These are phyloP conservation scores for Ambastaia sidthimunki DNA, from an alignment of 2,797 vertebrate species.

Conservation along the genomic window DNA sequence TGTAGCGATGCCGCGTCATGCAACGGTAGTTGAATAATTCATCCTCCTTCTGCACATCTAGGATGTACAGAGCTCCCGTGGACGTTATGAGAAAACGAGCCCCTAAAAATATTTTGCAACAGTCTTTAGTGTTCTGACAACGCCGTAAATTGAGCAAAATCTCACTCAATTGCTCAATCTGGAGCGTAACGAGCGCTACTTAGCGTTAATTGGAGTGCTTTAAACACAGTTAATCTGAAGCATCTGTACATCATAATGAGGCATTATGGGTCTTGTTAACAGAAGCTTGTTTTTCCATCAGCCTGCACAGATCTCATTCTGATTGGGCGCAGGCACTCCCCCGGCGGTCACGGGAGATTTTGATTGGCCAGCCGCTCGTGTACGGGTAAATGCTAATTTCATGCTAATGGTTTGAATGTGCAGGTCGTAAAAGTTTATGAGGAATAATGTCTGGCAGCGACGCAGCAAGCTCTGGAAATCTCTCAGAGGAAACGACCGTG, in stretches of 20 bases:
- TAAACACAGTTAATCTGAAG: conserved; percentile 50
- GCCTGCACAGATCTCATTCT: conserved; percentile 31
- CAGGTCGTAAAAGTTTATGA: conserved; percentile 74
- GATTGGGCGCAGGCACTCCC: conserved; percentile 64
- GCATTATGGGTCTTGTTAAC: conserved; percentile 36
- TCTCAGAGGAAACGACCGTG: conserved; percentile 63
- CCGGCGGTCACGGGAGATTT: conserved; percentile 69
- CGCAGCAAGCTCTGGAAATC: conserved; percentile 56
- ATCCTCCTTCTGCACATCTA: conserved; percentile 98
- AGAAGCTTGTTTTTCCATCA: conserved; percentile 43
- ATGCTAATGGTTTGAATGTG: conserved; percentile 73
- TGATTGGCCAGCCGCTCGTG: conserved; percentile 68
- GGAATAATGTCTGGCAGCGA: conserved; percentile 63
- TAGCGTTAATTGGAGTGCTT: conserved; percentile 31
- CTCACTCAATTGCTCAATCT: conserved; percentile 12
- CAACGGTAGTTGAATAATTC: conserved; percentile 99
- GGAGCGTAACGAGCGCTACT: conserved; percentile 9
- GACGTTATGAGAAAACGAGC: conserved; percentile 99
- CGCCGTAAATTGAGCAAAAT: not conserved
- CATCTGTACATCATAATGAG: conserved; percentile 39
- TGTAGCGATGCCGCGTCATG: conserved; percentile 96
- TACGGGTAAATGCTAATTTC: conserved; percentile 72
- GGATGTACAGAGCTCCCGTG: conserved; percentile 99
- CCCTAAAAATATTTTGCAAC: conserved; percentile 78
- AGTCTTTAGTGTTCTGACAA: not conserved